Conservation (phyloP, 2,888 invertebrate genomes). For the Bedellia somnulentella region DNA sequence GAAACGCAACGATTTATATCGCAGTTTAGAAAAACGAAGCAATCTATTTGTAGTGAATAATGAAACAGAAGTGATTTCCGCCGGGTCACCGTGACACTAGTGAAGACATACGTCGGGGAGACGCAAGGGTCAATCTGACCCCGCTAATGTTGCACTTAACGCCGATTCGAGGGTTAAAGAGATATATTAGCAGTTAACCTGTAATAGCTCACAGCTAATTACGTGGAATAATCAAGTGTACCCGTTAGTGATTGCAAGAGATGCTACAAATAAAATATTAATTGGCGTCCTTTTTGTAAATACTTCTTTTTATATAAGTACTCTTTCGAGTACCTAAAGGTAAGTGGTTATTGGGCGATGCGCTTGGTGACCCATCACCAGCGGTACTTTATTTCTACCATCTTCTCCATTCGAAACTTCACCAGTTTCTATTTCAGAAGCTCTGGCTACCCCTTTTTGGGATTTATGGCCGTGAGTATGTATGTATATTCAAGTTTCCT, state of each 20-base stretch:
- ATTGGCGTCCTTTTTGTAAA: no score
- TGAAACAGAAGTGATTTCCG: not conserved
- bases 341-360: no score
- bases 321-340: no score
- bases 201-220: slow-evolving; percentile 40
- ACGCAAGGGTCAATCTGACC: slow-evolving; percentile 21
- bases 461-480: no score
- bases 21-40: no score
- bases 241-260: not conserved
- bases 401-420: not conserved
- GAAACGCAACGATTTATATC: no score
- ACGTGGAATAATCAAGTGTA: slow-evolving; percentile 48
- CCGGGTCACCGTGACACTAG: slow-evolving; percentile 27
- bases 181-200: not conserved
- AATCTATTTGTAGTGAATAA: no score
- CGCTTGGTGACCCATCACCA: no score
- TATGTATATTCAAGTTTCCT: no score
- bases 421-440: not conserved
- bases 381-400: no score
- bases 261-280: not conserved
- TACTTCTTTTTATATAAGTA: no score
- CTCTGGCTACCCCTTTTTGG: no score
- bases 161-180: slow-evolving; percentile 38
- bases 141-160: slow-evolving; percentile 29
- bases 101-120: slow-evolving; percentile 37